phyloP scores from a whole-genome alignment of 2,113 vertebrate genomes.

The Petromus typicus region DNA sequence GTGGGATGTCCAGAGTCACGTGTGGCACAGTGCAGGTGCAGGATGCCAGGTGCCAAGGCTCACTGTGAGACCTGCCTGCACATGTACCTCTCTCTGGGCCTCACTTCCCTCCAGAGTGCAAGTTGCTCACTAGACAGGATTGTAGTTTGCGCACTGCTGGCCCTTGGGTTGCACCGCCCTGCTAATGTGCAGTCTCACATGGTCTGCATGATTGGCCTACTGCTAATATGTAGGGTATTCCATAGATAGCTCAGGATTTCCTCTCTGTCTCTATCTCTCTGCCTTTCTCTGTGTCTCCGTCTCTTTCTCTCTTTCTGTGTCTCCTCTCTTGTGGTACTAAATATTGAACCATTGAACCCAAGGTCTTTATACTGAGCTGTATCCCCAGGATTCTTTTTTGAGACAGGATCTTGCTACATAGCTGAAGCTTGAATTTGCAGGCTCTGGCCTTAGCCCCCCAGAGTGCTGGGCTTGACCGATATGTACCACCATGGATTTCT shows the following conservation, averaged over 20 bases:
- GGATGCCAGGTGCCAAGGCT: not conserved
- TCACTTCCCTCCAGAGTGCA: not conserved
- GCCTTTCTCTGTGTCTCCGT: not conserved
- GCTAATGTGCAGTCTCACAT: not conserved
- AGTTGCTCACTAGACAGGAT: not conserved
- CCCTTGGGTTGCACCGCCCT: not conserved
- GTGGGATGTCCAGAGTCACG: accelerated
- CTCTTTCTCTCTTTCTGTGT: not conserved
- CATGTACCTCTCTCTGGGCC: accelerated
- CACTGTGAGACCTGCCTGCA: not conserved
- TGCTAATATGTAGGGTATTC: not conserved
- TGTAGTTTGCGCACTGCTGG: no score
- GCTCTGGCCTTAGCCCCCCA: not conserved
- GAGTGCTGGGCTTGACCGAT: not conserved
- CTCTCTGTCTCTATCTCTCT: not conserved
- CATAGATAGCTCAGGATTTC: not conserved
- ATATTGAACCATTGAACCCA: not conserved
- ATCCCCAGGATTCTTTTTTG: not conserved
- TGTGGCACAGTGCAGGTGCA: no score
- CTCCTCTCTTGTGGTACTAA: not conserved
- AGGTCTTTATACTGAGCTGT: not conserved
- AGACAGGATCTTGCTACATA: not conserved
- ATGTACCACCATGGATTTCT: not conserved
- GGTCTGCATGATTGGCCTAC: not conserved
- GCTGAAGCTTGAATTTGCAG: not conserved